Base-by-base conservation (phyloP, 1,140 invertebrate species). In the Drosophila pseudoobscura region DNA sequence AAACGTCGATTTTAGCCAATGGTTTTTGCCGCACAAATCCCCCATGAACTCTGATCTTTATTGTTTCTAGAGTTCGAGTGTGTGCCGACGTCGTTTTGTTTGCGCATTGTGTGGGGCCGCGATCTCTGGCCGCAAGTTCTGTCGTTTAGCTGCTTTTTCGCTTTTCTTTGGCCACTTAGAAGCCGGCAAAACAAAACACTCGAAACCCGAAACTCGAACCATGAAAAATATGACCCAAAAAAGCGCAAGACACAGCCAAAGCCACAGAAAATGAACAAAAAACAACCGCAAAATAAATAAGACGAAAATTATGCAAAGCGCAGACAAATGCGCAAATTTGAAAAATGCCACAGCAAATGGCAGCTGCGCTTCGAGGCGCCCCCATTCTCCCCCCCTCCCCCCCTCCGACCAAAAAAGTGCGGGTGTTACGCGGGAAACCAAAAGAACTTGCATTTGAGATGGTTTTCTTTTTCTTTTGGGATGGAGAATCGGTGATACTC, bases 311-410 rank as follows among this genome's bases (percentile, higher is more conserved):
- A 85, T 85, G 82, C 82, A 85, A 85, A 85, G 74, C 82, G 72
- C 80, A 87, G 82, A 87, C 78, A 85, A 85, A 85, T 87, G 82
- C 82, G 82, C 82, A 87, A 85, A 85, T 85, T 85, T 87, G 82
- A 87, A 87, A 85, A 87, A 85, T 85, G 82, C 82, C 82, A 80
- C 54, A 66, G 70, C 72, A 58, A 63, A 72, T 39, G 49, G 51
- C 65, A 77, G 80, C 80, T 84, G 76, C 47, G 49, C 24, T 78
- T 63, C 20, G n/a, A 35, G 35, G 15, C 35, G 24, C 11, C 22
- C 22, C 39, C 11, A 17, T 20, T 5, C 24, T 13, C 11, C 22
- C 15, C 15, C 15, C 0, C 0, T 15, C 15, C 0, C 15, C 43
- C 15, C 15, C 20, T 8, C 6, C 8, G 2, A 41, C 3, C n/a